These are phyloP conservation scores for Drosophila helvetica DNA, from an alignment of 2,888 invertebrate genomes.

Conservation along the genomic window DNA sequence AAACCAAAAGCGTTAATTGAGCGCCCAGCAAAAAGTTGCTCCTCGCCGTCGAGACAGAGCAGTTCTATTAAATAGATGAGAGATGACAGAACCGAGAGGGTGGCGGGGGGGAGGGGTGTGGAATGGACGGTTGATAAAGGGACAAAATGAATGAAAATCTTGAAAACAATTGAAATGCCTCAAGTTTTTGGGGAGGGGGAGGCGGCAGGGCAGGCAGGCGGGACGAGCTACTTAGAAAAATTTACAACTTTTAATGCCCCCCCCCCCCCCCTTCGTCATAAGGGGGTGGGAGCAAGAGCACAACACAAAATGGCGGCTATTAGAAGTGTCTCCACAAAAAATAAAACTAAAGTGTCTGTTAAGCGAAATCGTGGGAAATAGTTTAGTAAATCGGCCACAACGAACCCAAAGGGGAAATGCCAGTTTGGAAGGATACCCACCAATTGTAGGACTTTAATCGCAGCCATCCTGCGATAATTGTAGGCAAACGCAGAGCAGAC, in stretches of 20 bases:
- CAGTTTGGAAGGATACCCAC: too few relatives aligned
- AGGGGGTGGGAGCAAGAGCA: constrained; percentile 10
- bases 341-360: constrained; percentile 47
- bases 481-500: too few relatives aligned
- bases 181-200: not conserved
- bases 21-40: constrained; percentile 46
- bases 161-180: constrained; percentile 48
- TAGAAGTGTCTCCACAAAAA: constrained; percentile 64
- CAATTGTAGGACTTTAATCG: too few relatives aligned
- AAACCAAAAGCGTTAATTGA: constrained; percentile 76
- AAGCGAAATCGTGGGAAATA: constrained; percentile 16
- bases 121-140: not conserved
- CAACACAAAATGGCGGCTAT: constrained; percentile 59
- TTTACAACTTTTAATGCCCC: constrained; percentile 62
- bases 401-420: not conserved
- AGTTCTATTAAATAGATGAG: constrained; percentile 62
- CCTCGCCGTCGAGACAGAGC: constrained; percentile 24
- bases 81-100: not conserved
- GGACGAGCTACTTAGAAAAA: constrained; percentile 58
- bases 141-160: not conserved
- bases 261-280: too few relatives aligned
- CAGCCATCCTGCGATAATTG: too few relatives aligned
- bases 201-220: not conserved
- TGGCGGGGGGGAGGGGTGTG: not conserved
- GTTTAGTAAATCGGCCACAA: not conserved